Evolutionary conservation across 2,113 vertebrate species (phyloP), one percentile per base, ranked within the genome.

Genomic region (Emydura subglobosa): DNA sequence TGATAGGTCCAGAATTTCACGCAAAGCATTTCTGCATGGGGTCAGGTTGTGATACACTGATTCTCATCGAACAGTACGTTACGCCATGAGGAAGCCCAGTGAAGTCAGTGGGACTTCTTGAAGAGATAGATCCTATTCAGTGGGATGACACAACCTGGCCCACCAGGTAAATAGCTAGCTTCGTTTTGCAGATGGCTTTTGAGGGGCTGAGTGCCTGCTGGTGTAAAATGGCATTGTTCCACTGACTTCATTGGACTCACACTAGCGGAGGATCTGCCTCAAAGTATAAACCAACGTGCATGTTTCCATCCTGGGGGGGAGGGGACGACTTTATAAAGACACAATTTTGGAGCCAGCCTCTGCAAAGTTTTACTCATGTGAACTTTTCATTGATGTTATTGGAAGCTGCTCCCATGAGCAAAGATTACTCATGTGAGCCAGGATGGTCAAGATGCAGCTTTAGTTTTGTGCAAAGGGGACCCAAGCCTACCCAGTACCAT

Each of bases 81-180:
- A 68, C n/a, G n/a, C 65, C 34, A 39, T 7, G 8, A 68, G 34
- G 9, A 34, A 68, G n/a, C 34, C n/a, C 65, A n/a, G 16, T n/a
- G 65, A 68, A 68, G 65, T 68, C 65, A 39, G 34, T 21, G 31
- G 31, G 61, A 34, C 31, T 65, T 65, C 31, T 65, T 51, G 50
- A 51, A 51, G 29, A 31, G 61, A 34, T 31, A 65, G 61, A 31
- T 65, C 34, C 34, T 68, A 21, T 34, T 9, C 34, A 21, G 65
- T 8, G 34, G 34, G 34, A 68, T 10, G 5, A n/a, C 31, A n/a
- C 19, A 68, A n/a, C 21, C 34, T 68, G 72, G 10, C 31, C 53
- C 0, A 0, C 44, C 44, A 27, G 29, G 50, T 59, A 65, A 82
- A 76, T 8, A 39, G 14, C 55, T 0, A 0, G 29, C 53, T 83